Conservation (phyloP, 2,113 vertebrate species). For the Panurus biarmicus region DNA sequence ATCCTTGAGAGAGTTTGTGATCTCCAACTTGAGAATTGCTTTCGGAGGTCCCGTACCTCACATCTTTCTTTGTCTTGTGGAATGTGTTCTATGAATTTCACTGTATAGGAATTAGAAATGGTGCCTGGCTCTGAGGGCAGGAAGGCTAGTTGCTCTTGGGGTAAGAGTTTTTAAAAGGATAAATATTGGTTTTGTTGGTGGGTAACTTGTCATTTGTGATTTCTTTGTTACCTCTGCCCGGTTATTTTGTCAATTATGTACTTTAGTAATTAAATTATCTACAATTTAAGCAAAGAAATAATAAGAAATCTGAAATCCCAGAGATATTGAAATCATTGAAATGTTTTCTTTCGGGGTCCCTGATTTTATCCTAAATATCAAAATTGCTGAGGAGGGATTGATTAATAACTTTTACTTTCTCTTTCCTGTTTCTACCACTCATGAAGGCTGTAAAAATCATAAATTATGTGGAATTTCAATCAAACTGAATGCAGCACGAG, state of each 20-base stretch:
- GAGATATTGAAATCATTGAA: background rate
- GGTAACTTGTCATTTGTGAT: background rate
- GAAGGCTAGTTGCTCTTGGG: background rate
- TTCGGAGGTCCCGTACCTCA: fast-evolving
- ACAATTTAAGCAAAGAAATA: background rate
- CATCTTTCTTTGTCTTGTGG: background rate
- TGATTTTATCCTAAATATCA: background rate
- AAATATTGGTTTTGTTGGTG: background rate
- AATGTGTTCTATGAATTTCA: background rate
- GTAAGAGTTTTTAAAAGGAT: background rate
- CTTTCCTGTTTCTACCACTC: background rate
- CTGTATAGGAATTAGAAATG: background rate
- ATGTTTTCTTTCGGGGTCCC: background rate
- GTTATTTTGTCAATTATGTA: background rate
- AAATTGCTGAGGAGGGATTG: background rate
- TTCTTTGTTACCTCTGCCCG: background rate
- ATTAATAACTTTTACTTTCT: background rate
- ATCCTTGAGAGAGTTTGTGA: background rate
- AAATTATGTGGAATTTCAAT: background rate
- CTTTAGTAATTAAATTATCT: background rate
- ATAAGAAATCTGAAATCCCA: background rate
- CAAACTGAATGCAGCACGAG: background rate
- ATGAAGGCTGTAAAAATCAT: background rate
- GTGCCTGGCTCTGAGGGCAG: background rate
- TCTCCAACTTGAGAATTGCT: background rate